Evolutionary conservation across 23 tunicate species (phyloP).

Genomic region (Halocynthia roretzi): DNA sequence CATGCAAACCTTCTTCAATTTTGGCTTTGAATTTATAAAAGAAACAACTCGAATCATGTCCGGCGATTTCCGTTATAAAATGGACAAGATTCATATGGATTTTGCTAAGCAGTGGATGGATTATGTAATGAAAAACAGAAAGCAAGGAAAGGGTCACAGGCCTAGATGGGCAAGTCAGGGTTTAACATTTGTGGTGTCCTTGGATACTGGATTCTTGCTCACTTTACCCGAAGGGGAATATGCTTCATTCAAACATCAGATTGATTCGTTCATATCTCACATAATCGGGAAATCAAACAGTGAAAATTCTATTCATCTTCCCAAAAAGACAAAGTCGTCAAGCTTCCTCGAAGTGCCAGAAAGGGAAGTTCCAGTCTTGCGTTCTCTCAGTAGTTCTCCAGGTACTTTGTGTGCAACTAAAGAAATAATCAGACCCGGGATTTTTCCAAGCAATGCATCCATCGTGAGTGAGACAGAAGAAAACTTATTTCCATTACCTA

Average conservation of each 20-base stretch:
- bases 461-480: neutral
- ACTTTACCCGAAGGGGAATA: constrained; percentile 40
- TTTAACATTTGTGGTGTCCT: constrained; percentile 43
- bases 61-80: constrained; percentile 34
- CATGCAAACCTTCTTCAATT: constrained; percentile 70
- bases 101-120: constrained; percentile 65
- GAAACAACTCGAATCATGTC: constrained; percentile 56
- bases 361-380: constrained; percentile 1
- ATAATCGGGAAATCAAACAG: constrained; percentile 36
- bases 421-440: too few species aligned
- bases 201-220: constrained; percentile 29
- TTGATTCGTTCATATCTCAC: constrained; percentile 55
- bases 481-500: neutral
- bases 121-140: constrained; percentile 53
- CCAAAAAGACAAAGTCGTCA: constrained; percentile 5
- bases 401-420: neutral
- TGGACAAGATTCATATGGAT: constrained; percentile 48
- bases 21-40: constrained; percentile 73
- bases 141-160: constrained; percentile 51
- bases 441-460: too few species aligned
- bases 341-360: constrained; percentile 8
- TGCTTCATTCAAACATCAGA: constrained; percentile 33
- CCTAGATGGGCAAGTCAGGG: constrained; percentile 96
- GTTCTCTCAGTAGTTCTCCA: constrained; percentile 15
- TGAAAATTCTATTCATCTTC: neutral